Base-by-base conservation (phyloP, 2,113 vertebrate species). In the Nibea albiflora region DNA sequence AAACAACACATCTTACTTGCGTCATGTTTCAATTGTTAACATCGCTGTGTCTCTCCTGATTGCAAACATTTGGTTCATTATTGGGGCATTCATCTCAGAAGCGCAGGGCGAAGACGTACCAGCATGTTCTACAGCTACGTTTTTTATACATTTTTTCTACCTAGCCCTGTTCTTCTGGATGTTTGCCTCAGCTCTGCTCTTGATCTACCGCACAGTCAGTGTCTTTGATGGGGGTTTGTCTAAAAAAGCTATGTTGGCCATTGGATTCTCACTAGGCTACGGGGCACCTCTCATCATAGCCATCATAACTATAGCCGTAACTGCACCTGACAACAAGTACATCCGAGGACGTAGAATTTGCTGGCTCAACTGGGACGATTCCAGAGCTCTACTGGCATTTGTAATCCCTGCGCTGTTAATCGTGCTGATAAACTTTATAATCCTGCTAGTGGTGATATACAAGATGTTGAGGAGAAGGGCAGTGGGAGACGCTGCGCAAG, bases 121-220 rank as follows among this genome's bases (percentile, higher is more conserved):
- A 11, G 60, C 90, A n/a, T 97, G 97, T 80, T 89, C 86, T 0
- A 89, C 92, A 0, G 93, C 94, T 42, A 95, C 96, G 84, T 96
- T 94, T 81, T 92, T 93, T 14, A 87, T 91, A 65, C 92, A 93
- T 78, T 80, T 92, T 19, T 93, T 93, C 79, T 97, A 97, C 79
- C 94, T 97, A 4, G 92, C 95, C 28, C 68, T 97, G 72, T 97
- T 97, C 88, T 97, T 97, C 86, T 97, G 96, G 96, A 97, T 97
- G 97, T 74, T 97, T 1, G 85, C 95, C 9, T 91, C 96, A 39
- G 96, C 93, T 0, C 85, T 97, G 35, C 92, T 97, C 73, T 92
- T 97, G 76, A 76, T 96, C 4, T 96, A 96, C 77, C 95, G 95
- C 35, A 94, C 95, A 28, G 35, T 97, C 50, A 81, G 89, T 0